phyloP scores from a whole-genome alignment of 1,140 invertebrate species.

The Drosophila trapezifrons region DNA sequence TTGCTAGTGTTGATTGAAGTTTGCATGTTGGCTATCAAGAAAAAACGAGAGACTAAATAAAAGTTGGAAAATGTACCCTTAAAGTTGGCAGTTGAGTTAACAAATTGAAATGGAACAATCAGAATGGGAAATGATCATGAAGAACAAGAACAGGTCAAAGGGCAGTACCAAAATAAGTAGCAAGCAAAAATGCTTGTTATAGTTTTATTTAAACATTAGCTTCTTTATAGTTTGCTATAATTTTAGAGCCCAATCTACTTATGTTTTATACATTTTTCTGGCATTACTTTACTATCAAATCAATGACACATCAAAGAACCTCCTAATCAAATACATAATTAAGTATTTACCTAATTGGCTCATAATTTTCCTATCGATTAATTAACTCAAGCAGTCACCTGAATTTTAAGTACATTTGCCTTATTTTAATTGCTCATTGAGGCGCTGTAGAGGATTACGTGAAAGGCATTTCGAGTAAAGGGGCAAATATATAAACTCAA shows the following conservation, averaged over 20 bases:
- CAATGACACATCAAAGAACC: not conserved
- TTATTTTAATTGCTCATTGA: conserved; percentile 4
- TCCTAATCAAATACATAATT: not conserved
- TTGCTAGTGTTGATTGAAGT: conserved; percentile 79
- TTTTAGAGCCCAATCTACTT: too few species aligned
- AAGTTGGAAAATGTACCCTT: conserved; percentile 12
- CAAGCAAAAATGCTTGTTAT: not conserved
- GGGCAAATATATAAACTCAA: not conserved
- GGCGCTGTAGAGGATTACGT: not conserved
- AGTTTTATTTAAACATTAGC: not conserved
- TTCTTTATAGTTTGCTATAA: too few species aligned
- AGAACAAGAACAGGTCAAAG: too few species aligned
- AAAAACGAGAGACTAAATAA: conserved; percentile 5
- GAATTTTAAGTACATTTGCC: conserved; percentile 10
- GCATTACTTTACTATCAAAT: too few species aligned
- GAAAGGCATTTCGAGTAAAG: not conserved
- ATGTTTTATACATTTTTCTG: too few species aligned
- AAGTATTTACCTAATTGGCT: not conserved
- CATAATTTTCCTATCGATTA: conserved; percentile 1
- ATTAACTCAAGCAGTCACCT: conserved; percentile 15
- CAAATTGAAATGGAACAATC: conserved; percentile 13
- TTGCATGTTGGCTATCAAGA: conserved; percentile 64
- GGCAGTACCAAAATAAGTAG: too few species aligned
- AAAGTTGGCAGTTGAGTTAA: conserved; percentile 6
- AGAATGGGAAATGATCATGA: not conserved